Conservation (phyloP, 2,113 vertebrate species). For the Chionomys nivalis region DNA sequence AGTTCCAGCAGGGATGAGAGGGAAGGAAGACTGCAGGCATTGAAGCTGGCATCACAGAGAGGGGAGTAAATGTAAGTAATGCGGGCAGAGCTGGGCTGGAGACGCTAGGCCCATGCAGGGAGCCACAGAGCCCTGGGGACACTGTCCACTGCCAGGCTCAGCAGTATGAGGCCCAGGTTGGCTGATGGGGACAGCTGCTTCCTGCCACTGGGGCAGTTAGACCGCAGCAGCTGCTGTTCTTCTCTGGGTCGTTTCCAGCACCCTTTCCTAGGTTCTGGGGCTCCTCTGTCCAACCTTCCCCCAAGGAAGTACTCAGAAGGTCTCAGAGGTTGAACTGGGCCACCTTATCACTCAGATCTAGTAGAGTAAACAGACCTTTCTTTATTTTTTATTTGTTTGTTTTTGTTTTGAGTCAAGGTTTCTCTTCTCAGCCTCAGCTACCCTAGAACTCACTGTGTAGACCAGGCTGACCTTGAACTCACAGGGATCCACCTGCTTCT, state of each 20-base stretch:
- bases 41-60: no score
- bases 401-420: not conserved
- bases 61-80: not conserved
- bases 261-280: no score
- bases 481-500: not conserved
- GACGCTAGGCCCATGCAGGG: not conserved
- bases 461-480: not conserved
- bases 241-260: not conserved
- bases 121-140: accelerated
- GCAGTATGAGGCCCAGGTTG: constrained; percentile 75
- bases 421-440: no score
- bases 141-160: constrained; percentile 79
- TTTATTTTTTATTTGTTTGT: not conserved
- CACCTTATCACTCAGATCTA: accelerated
- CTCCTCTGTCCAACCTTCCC: no score
- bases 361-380: not conserved
- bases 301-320: not conserved
- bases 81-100: not conserved
- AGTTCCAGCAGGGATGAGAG: not conserved
- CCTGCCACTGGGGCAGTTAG: not conserved
- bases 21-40: not conserved
- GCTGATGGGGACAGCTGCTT: not conserved
- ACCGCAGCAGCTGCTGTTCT: not conserved
- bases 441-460: not conserved
- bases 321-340: accelerated